A percentile compares a stretch with the other conserved stretches of the same genome.
Evolutionary conservation across 2,888 invertebrate genomes (phyloP).

Genomic region (Gortyna flavago): DNA sequence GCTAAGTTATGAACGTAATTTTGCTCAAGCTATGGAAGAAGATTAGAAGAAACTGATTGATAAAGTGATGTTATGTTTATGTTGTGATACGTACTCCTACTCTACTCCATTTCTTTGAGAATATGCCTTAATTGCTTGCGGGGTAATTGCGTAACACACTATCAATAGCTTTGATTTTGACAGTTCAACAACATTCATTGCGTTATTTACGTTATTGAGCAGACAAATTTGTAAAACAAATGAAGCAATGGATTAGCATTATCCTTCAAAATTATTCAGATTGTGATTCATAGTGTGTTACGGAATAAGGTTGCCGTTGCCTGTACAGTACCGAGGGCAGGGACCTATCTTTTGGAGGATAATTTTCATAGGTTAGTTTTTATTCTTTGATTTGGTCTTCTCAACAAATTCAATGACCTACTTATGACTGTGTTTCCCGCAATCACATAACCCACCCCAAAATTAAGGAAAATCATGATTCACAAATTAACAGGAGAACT

Average conservation of each 20-base stretch:
- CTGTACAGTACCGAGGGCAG: not conserved
- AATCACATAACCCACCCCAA: not conserved
- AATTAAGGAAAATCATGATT: slow-evolving; percentile 16
- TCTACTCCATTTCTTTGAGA: not conserved
- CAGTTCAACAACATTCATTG: not conserved
- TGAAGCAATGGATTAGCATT: not conserved
- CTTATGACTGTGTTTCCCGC: not conserved
- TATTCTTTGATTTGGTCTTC: not conserved
- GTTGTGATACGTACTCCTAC: not conserved
- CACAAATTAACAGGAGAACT: slow-evolving; percentile 45
- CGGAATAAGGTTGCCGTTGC: not conserved
- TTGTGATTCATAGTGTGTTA: not conserved
- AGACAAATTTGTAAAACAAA: not conserved
- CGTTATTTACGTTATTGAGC: not conserved
- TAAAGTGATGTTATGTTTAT: not conserved
- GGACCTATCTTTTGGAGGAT: not conserved
- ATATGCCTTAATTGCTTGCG: not conserved
- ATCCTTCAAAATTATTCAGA: not conserved
- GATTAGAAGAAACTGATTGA: not conserved
- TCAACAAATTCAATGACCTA: not conserved
- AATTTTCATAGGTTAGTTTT: not conserved
- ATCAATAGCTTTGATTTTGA: not conserved
- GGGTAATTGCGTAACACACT: not conserved
- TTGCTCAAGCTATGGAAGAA: not conserved
- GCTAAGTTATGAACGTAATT: not conserved